Percentiles rank a stretch among this genome's conserved stretches.
phyloP scores from a whole-genome alignment of 2,888 invertebrate genomes.

The Dicycla oo region DNA sequence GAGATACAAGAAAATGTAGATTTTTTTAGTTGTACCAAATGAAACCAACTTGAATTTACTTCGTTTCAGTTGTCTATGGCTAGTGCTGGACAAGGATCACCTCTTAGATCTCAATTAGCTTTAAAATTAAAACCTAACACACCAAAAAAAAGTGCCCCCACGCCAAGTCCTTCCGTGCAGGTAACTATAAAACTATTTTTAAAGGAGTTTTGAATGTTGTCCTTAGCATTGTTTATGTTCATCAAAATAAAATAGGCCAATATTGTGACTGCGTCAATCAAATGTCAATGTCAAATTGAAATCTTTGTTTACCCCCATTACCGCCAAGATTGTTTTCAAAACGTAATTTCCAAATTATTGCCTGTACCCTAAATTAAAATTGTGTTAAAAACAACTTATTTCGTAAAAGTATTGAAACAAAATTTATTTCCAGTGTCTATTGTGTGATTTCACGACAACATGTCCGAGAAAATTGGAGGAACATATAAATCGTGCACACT shows the following conservation, averaged over 20 bases:
- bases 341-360: slow-evolving; percentile 15
- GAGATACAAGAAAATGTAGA: neutral
- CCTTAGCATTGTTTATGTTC: neutral
- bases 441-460: slow-evolving; percentile 94
- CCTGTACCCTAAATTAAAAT: slow-evolving; percentile 36
- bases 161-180: slow-evolving; percentile 88
- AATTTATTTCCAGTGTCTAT: slow-evolving; percentile 91
- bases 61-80: slow-evolving; percentile 85
- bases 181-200: slow-evolving; percentile 66
- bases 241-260: neutral
- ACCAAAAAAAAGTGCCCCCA: slow-evolving; percentile 85
- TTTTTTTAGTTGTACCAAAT: neutral
- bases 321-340: slow-evolving; percentile 52
- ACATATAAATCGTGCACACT: slow-evolving; percentile 96
- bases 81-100: slow-evolving; percentile 93
- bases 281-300: slow-evolving; percentile 40
- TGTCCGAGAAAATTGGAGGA: slow-evolving; percentile 94
- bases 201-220: slow-evolving; percentile 13
- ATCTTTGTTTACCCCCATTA: slow-evolving; percentile 46
- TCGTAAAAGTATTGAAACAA: neutral
- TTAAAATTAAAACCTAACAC: slow-evolving; percentile 92
- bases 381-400: slow-evolving; percentile 1
- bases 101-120: slow-evolving; percentile 93
- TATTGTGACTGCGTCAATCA: slow-evolving; percentile 13
- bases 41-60: slow-evolving; percentile 30